phyloP scores from a whole-genome alignment of 1,140 invertebrate species.

The Scaptodrosophila lebanonensis region DNA sequence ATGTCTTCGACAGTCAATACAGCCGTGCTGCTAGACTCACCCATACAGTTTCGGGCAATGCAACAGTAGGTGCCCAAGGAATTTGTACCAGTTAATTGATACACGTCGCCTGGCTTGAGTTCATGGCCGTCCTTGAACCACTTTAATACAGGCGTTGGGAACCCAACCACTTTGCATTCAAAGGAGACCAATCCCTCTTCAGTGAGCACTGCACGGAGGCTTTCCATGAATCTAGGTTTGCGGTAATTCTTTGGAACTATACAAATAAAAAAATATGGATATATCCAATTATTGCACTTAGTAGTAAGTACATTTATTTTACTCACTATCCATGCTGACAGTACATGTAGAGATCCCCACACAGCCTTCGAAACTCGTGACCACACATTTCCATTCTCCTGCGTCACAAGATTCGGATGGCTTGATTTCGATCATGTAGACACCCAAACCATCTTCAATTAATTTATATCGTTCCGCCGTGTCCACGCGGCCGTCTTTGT shows the following conservation, averaged over 20 bases:
- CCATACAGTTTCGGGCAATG: slow-evolving; percentile 94
- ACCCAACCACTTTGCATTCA: slow-evolving; percentile 94
- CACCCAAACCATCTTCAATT: slow-evolving; percentile 87
- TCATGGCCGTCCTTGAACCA: slow-evolving; percentile 96
- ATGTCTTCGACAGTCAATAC: slow-evolving; percentile 94
- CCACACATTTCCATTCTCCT: slow-evolving; percentile 93
- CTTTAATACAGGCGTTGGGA: slow-evolving; percentile 88
- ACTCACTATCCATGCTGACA: slow-evolving; percentile 83
- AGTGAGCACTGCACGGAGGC: slow-evolving; percentile 89
- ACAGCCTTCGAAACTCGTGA: slow-evolving; percentile 84
- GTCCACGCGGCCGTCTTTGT: slow-evolving; percentile 86
- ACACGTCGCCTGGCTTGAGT: slow-evolving; percentile 93
- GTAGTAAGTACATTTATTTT: not conserved
- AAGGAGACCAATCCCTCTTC: slow-evolving; percentile 94
- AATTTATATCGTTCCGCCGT: slow-evolving; percentile 82
- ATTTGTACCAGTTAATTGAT: slow-evolving; percentile 92
- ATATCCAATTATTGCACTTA: not conserved
- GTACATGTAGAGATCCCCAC: slow-evolving; percentile 84
- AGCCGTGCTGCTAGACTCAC: slow-evolving; percentile 89
- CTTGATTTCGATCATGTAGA: slow-evolving; percentile 85
- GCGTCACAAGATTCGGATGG: slow-evolving; percentile 87
- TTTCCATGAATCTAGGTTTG: slow-evolving; percentile 92
- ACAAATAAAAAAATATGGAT: not conserved
- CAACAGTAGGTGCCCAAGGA: slow-evolving; percentile 94
- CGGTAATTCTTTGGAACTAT: slow-evolving; percentile 90